Base-by-base conservation (phyloP, 2,113 vertebrate genomes). In the Callipepla squamata region DNA sequence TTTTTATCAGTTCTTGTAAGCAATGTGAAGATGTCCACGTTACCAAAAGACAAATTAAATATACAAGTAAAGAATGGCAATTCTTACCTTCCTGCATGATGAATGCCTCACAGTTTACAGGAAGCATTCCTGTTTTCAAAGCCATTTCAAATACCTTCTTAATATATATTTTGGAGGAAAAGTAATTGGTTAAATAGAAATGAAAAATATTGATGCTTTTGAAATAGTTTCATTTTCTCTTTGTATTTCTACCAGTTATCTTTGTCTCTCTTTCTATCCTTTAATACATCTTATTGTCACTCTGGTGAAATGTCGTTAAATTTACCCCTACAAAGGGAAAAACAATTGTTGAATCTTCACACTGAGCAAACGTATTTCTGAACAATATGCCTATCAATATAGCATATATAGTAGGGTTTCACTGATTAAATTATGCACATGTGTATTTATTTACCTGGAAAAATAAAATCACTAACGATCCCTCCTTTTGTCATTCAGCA, bases 311-410 rank as follows among this genome's bases (percentile, higher is more conserved):
- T 44, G 90, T 93, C 18, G 61, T 26, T 65, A 68, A 53, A 17
- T 84, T 86, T 87, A 87, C 66, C 58, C 38, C 48, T 93, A 62
- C 36, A 94, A 93, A 75, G 36, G 51, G 22, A 85, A 73, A 20
- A 68, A 5, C 34, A 38, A 13, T 1, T n/a, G 18, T 87, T 86
- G 65, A 79, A 94, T 59, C 78, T 82, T 80, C 36, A 76, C 21
- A 48, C 40, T 50, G 34, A 79, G 22, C n/a, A 76, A 66, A 58
- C 45, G 4, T 65, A 47, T 72, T 83, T 92, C 14, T 81, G 72
- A 76, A 25, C 75, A 88, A 59, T 38, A 81, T 8, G 22, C 4
- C 15, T 62, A 66, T 68, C 62, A 73, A 36, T 20, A 45, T 50
- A 53, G 21, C 26, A 62, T 36, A 66, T 57, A 12, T 32, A 20